phyloP scores from a whole-genome alignment of 2,888 invertebrate species.

The Meganola albula region DNA sequence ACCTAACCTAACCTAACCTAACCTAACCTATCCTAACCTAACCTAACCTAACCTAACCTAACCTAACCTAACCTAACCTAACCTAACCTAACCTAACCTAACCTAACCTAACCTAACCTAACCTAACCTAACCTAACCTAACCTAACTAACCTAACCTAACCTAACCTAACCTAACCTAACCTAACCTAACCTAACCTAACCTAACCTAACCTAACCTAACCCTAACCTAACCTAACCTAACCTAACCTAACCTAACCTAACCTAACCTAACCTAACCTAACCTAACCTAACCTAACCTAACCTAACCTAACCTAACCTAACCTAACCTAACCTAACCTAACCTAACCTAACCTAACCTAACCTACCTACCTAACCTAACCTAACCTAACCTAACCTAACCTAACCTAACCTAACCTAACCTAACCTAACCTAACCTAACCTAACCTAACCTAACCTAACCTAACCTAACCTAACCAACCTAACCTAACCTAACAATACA shows the following conservation, averaged over 20 bases:
- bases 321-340: conserved; percentile 11
- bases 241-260: conserved; percentile 13
- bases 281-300: conserved; percentile 13
- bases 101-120: conserved; percentile 9
- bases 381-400: conserved; percentile 11
- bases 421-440: conserved; percentile 11
- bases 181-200: conserved; percentile 13
- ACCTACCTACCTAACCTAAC: conserved; percentile 9
- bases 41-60: conserved; percentile 7
- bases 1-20: conserved; percentile 13
- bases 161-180: conserved; percentile 13
- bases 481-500: conserved; percentile 13
- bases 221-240: conserved; percentile 13
- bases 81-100: conserved; percentile 7
- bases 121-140: conserved; percentile 9
- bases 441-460: conserved; percentile 11
- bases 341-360: conserved; percentile 7
- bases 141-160: conserved; percentile 10
- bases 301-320: conserved; percentile 13
- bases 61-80: conserved; percentile 8
- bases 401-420: conserved; percentile 7
- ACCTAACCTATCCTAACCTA: too few species aligned
- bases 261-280: conserved; percentile 10
- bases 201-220: conserved; percentile 13
- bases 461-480: too few species aligned